phyloP scores from a whole-genome alignment of 2,888 invertebrate genomes.

The Heliconius cydno region DNA sequence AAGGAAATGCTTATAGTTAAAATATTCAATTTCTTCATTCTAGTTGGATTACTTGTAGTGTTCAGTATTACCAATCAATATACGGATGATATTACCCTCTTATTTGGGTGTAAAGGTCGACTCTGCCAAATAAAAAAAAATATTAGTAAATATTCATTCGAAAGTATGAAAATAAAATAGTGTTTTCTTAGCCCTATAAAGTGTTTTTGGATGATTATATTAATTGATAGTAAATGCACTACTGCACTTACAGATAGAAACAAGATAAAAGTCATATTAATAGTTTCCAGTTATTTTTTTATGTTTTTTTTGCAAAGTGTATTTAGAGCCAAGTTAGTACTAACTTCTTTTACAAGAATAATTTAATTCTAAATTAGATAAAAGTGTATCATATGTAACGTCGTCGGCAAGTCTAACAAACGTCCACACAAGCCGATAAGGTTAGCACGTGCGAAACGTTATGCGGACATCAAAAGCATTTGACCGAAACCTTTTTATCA shows the following conservation, averaged over 20 bases:
- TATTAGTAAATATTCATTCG: too few relatives aligned
- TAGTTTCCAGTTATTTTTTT: background rate
- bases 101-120: background rate
- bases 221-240: too few relatives aligned
- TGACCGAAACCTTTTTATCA: constrained; percentile 34
- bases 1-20: background rate
- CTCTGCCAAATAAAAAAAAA: too few relatives aligned
- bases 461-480: constrained; percentile 35
- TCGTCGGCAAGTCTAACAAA: constrained; percentile 35
- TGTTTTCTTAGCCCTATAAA: background rate
- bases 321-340: background rate
- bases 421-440: constrained; percentile 36
- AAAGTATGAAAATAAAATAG: too few relatives aligned
- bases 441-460: constrained; percentile 28
- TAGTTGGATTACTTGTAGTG: background rate
- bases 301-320: background rate
- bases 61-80: background rate
- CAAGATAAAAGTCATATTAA: background rate
- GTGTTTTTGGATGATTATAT: too few relatives aligned
- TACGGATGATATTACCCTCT: background rate
- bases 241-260: too few relatives aligned
- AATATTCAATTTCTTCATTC: background rate
- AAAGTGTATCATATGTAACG: constrained; percentile 20
- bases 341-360: background rate
- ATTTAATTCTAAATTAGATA: constrained; percentile 7